phyloP scores from a whole-genome alignment of 2,888 invertebrate genomes.

The Brachyptera risi region DNA sequence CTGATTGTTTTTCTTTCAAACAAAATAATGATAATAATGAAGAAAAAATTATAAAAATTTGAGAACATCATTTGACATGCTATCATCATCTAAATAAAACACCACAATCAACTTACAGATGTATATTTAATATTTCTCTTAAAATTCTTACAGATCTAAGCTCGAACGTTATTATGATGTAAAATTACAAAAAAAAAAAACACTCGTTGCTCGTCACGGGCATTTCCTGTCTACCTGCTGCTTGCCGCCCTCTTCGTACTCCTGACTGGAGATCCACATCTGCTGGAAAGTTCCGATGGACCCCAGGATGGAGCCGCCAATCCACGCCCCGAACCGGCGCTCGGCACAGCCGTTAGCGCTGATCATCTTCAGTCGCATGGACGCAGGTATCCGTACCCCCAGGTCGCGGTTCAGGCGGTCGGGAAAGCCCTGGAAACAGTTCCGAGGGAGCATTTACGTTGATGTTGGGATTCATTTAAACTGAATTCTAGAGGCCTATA shows the following conservation, averaged over 20 bases:
- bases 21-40: no score
- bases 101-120: no score
- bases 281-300: constrained; percentile 99
- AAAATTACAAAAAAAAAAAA: not conserved
- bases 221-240: constrained; percentile 95
- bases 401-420: constrained; percentile 88
- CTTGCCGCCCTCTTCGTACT: constrained; percentile 97
- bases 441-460: no score
- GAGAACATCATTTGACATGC: no score
- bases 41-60: no score
- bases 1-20: no score
- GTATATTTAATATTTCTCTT: no score
- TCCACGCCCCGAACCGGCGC: constrained; percentile 95
- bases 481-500: no score
- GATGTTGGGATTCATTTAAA: no score
- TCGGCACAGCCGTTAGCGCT: constrained; percentile 89
- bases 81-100: no score
- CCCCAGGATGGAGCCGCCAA: constrained; percentile 96
- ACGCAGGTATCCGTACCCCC: constrained; percentile 82
- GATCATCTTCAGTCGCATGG: constrained; percentile 90
- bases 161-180: no score
- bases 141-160: no score
- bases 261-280: constrained; percentile 99
- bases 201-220: constrained; percentile 55
- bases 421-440: constrained; percentile 80